Evolutionary conservation across 2,797 vertebrate species (phyloP).

Genomic region (Sarcophilus harrisii): DNA sequence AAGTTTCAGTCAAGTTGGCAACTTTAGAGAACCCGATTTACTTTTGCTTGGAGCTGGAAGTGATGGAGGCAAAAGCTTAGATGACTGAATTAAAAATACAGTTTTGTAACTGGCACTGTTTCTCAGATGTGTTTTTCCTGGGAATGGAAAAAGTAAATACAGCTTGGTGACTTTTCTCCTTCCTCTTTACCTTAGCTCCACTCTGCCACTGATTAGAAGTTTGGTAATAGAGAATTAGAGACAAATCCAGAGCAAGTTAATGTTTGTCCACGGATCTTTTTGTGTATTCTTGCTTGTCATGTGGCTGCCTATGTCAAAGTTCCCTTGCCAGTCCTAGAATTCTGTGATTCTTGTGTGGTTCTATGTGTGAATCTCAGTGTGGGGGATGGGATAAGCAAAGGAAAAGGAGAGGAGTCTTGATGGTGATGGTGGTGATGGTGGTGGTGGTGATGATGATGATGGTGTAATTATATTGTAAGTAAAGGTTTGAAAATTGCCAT

Average conservation of each 20-base stretch:
- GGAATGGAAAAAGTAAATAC: background rate
- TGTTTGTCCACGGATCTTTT: slow-evolving; percentile 50
- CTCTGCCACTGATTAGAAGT: slow-evolving; percentile 36
- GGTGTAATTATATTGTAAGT: background rate
- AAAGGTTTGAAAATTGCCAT: background rate
- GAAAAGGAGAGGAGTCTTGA: background rate
- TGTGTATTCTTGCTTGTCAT: slow-evolving; percentile 51
- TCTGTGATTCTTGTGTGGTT: slow-evolving; percentile 7
- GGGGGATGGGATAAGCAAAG: slow-evolving; percentile 27
- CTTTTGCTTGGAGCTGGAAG: background rate
- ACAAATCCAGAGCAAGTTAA: slow-evolving; percentile 66
- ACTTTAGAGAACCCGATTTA: background rate
- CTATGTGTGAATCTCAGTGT: slow-evolving; percentile 62
- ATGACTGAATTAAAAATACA: slow-evolving; percentile 53
- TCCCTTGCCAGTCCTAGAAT: background rate
- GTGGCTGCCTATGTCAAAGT: slow-evolving; percentile 20
- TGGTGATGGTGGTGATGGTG: background rate
- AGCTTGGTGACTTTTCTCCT: background rate
- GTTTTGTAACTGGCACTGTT: background rate
- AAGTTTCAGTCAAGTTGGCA: background rate
- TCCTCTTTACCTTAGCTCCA: background rate
- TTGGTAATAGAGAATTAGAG: slow-evolving; percentile 41
- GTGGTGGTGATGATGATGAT: too few species aligned
- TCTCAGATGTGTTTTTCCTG: slow-evolving; percentile 32
- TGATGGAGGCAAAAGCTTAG: background rate